A percentile compares a stretch with the other conserved stretches of the same genome.
Evolutionary conservation across 64 coral and sea anemone genomes (phyloP).

Genomic region (Hydrozoanthus tunicans): DNA sequence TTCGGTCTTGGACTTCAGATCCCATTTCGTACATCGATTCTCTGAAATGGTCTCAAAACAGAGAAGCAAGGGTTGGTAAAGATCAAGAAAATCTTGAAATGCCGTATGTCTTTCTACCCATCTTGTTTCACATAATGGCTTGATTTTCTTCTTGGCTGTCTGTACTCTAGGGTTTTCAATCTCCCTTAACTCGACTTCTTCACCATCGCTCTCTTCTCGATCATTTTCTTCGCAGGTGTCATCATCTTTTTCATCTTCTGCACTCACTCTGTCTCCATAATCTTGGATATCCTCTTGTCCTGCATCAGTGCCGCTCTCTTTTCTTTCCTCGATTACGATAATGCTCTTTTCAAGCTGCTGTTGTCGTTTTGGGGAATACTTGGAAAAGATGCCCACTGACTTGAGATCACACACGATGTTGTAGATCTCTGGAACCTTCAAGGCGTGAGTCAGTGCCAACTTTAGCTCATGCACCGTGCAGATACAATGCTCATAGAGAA

Average conservation of each 20-base stretch:
- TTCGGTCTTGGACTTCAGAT: conserved; percentile 59
- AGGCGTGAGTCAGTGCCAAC: background rate
- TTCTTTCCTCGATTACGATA: conserved; percentile 39
- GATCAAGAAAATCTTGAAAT: conserved; percentile 40
- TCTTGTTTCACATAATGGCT: background rate
- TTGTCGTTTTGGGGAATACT: conserved; percentile 56
- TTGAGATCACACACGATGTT: conserved; percentile 1
- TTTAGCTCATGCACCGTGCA: conserved; percentile 51
- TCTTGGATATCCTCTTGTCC: conserved; percentile 33
- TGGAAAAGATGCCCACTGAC: conserved; percentile 22
- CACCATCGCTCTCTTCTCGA: background rate
- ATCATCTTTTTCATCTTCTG: conserved; percentile 24
- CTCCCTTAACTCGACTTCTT: background rate
- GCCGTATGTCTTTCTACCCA: background rate
- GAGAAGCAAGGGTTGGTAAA: conserved; percentile 36
- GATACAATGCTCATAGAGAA: background rate
- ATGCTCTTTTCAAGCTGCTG: conserved; percentile 36
- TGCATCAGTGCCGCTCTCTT: conserved; percentile 33
- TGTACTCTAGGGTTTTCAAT: background rate
- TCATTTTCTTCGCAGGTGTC: conserved; percentile 24
- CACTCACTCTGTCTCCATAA: conserved; percentile 1
- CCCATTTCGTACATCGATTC: conserved; percentile 46
- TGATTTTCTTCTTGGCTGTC: background rate
- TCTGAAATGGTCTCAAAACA: conserved; percentile 42
- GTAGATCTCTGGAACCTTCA: conserved; percentile 3